Base-by-base conservation (phyloP, 1,140 invertebrate species). In the Oreohelix idahoensis region DNA sequence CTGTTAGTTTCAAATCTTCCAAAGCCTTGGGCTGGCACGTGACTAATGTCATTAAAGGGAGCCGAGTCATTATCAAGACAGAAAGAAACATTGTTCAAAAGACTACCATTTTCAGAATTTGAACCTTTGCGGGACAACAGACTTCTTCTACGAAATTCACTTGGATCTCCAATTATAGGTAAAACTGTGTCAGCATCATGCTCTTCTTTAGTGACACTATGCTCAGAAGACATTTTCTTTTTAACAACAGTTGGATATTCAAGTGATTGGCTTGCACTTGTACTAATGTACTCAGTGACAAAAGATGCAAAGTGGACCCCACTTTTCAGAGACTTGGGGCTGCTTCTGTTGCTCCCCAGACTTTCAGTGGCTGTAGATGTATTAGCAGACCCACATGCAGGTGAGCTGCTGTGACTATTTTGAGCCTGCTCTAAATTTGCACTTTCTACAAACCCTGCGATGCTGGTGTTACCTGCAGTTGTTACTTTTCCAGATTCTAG, bases 241-340 rank as follows among this genome's bases (percentile, higher is more conserved):
- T 73, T 81, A 38, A 85, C 78, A 39, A 85, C 70, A 23, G 78
- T 85, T 32, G 78, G 77, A 26, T 79, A 71, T 39, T 83, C 81
- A 15, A 75, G 58, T n/a, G 69, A 66, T 32, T 83, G 81, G 39
- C 84, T 83, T 11, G 77, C 35, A 15, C 69, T 82, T 32, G 79
- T 79, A 80, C 84, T 74, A 20, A 78, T 78, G 73, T 84, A 83
- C 39, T 84, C 83, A 58, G 80, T 80, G 70, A 84, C 73, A 74
- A 83, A 81, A 8, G 83, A 86, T 32, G 88, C 84, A 86, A 91
- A 91, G 79, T 91, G 90, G 26, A 91, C 90, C 42, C 87, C 88
- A 78, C 87, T 89, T 84, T 90, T 90, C 53, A 87, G 73, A 49
- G 86, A 89, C 81, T 90, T 90, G 39, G 90, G 90, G 81, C 89